These are phyloP conservation scores for Cylindroiulus punctatus DNA, from an alignment of 2,888 invertebrate species.

Conservation along the genomic window DNA sequence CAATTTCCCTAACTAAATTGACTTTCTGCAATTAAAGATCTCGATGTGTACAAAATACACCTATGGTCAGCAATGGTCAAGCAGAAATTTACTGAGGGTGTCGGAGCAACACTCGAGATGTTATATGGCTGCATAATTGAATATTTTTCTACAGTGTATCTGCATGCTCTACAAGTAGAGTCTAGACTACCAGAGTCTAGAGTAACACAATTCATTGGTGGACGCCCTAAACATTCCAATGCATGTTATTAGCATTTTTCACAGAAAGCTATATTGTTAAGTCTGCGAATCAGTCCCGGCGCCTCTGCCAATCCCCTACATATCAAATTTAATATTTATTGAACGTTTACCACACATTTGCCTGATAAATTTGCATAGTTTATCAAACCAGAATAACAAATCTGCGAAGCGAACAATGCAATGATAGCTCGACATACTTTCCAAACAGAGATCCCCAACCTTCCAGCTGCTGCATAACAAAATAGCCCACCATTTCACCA, in stretches of 20 bases:
- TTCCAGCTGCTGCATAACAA: not conserved
- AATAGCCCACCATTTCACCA: slow-evolving; percentile 19
- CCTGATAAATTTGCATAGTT: not conserved
- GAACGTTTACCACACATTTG: not conserved
- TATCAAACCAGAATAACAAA: not conserved
- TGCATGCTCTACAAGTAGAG: no score
- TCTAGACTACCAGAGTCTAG: no score
- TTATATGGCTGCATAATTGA: no score
- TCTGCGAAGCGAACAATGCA: not conserved
- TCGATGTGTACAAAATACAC: no score
- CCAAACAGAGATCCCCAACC: not conserved
- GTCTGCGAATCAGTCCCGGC: not conserved
- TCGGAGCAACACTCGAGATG: no score
- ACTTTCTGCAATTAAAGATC: no score
- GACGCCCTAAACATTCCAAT: not conserved
- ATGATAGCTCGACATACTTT: slow-evolving; percentile 4
- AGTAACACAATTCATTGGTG: no score
- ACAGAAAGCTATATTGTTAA: not conserved
- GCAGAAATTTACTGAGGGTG: no score
- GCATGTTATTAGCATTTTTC: not conserved
- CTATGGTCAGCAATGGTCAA: no score
- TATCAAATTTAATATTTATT: not conserved
- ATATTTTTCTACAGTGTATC: no score
- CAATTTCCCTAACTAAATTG: no score
- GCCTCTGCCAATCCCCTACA: not conserved